Conservation (phyloP, 2,888 invertebrate species). For the Brachypalpus laphriformis region DNA sequence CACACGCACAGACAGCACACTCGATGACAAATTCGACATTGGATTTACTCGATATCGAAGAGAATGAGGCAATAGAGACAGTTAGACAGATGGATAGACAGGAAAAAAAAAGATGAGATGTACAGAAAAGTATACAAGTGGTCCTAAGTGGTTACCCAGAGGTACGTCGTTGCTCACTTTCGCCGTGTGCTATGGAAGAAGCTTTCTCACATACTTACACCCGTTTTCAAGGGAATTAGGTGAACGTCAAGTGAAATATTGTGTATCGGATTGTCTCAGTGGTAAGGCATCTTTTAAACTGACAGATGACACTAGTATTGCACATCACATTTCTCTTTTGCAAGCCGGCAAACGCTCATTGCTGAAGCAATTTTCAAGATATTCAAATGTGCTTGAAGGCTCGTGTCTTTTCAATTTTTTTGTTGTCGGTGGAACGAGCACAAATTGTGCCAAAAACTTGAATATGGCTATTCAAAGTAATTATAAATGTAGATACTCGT, state of each 20-base stretch:
- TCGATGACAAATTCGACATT: constrained; percentile 38
- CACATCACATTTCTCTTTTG: constrained; percentile 47
- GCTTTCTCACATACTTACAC: constrained; percentile 35
- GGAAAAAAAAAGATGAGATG: background rate
- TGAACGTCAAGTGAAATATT: constrained; percentile 45
- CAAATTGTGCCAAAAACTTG: constrained; percentile 40
- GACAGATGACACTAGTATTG: constrained; percentile 47
- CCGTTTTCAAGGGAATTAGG: constrained; percentile 49
- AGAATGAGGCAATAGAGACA: constrained; percentile 9
- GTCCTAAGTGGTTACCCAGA: constrained; percentile 34
- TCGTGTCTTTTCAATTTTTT: background rate
- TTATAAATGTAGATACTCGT: background rate
- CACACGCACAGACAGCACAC: background rate
- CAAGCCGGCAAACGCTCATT: constrained; percentile 22
- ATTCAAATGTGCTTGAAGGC: constrained; percentile 34
- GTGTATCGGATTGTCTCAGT: constrained; percentile 19
- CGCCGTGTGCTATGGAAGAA: constrained; percentile 2
- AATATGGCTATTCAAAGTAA: background rate
- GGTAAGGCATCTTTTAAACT: constrained; percentile 6
- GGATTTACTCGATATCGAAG: constrained; percentile 10
- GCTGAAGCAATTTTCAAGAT: constrained; percentile 12
- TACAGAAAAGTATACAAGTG: constrained; percentile 16
- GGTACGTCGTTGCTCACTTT: constrained; percentile 41
- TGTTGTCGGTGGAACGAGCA: background rate
- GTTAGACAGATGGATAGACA: constrained; percentile 35